Evolutionary conservation across 2,888 invertebrate species (phyloP).

Genomic region (Raillietiella orientalis): DNA sequence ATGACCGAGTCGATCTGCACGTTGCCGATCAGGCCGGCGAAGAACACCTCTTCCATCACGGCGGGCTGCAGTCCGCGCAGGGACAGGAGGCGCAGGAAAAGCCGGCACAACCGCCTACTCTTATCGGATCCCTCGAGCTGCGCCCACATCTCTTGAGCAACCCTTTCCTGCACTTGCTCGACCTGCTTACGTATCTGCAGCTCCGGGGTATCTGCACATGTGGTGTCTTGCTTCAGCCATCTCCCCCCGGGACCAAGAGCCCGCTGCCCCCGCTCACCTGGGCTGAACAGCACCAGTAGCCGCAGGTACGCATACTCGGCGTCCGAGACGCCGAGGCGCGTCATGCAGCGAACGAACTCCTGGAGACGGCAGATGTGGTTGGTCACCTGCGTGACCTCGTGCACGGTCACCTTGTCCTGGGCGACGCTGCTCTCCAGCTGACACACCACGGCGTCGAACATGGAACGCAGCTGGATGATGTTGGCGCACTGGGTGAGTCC

Average conservation of each 20-base stretch:
- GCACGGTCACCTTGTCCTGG: conserved; percentile 1
- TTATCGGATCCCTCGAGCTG: conserved; percentile 6
- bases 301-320: conserved; percentile 63
- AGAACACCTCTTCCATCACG: conserved; percentile 65
- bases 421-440: background rate
- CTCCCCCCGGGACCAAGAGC: too few relatives aligned
- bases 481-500: conserved; percentile 60
- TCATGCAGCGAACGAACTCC: conserved; percentile 40
- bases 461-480: conserved; percentile 37
- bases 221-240: too few relatives aligned
- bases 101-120: conserved; percentile 8
- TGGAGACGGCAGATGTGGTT: conserved; percentile 48
- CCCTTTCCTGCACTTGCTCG: conserved; percentile 6
- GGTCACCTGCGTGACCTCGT: conserved; percentile 20
- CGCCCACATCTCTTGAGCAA: conserved; percentile 6
- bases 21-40: conserved; percentile 60
- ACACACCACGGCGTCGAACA: conserved; percentile 27
- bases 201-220: too few relatives aligned
- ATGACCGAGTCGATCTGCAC: conserved; percentile 84
- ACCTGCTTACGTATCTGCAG: conserved; percentile 23
- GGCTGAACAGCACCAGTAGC: conserved; percentile 46
- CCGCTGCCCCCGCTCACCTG: conserved; percentile 25
- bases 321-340: conserved; percentile 37
- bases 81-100: conserved; percentile 31
- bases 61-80: conserved; percentile 27